Conservation (phyloP, 2,888 invertebrate species). For the Cepaea hortensis region DNA sequence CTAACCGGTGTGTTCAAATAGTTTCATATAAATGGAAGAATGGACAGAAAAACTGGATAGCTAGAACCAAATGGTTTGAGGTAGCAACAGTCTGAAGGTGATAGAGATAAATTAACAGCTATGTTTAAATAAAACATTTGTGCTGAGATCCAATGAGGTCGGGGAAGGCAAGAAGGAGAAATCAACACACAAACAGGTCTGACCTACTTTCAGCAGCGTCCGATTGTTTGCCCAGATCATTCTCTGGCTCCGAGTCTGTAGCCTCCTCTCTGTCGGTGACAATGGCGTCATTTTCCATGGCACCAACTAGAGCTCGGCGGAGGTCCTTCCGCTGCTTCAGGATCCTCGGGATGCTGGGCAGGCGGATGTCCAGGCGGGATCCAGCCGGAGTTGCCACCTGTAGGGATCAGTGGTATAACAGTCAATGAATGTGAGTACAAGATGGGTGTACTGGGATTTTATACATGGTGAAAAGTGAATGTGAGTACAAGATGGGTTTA, state of each 20-base stretch:
- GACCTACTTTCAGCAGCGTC: slow-evolving; percentile 41
- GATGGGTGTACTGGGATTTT: no score
- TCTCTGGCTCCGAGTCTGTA: background rate
- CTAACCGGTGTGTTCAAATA: no score
- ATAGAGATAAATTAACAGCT: no score
- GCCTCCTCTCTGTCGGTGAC: background rate
- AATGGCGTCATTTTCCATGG: slow-evolving; percentile 29
- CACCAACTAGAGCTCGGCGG: slow-evolving; percentile 43
- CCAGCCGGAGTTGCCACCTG: slow-evolving; percentile 56
- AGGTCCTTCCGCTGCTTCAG: slow-evolving; percentile 52
- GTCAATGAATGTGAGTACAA: background rate
- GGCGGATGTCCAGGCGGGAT: slow-evolving; percentile 60
- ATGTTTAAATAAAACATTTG: no score
- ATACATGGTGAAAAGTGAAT: no score
- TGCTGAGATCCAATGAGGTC: no score
- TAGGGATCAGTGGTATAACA: background rate
- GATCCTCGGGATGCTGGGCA: slow-evolving; percentile 58
- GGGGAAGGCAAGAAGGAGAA: no score
- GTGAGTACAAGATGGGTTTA: no score
- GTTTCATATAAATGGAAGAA: no score
- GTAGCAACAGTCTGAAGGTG: no score
- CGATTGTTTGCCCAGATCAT: slow-evolving; percentile 31
- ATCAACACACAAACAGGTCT: background rate
- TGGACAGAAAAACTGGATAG: no score
- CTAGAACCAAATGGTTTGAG: no score